Base-by-base conservation (phyloP, 1,140 invertebrate genomes). In the Macrocentrus cingulum region DNA sequence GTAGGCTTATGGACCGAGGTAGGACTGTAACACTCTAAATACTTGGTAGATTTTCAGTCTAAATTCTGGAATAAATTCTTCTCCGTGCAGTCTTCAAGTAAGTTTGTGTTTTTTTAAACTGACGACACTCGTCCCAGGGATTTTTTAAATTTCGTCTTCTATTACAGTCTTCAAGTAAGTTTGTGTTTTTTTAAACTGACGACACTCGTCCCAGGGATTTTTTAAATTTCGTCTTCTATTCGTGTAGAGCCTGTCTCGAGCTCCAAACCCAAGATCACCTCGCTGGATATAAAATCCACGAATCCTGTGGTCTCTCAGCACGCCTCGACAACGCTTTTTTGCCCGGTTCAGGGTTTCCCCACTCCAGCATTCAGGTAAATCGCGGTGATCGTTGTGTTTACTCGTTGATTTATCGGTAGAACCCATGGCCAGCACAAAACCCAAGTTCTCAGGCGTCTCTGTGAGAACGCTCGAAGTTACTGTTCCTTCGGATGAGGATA, bases 371-470 rank as follows among this genome's bases (percentile, higher is more conserved):
- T 77, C 70, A 76, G 71, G 72, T 77, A 77, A 68, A 50, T 56
- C 37, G 44, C 29, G 52, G n/a, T 20, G 37, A 22, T 54, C 41
- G 32, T 19, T 36, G 11, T 13, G 19, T 34, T 22, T 68, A 62
- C 56, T 51, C 50, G 45, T 59, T 74, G 46, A 61, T 63, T 42
- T 1, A 49, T 57, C 37, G 20, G 20, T 52, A 61, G 54, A 60
- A 48, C 46, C 54, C 80, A 89, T 87, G 89, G 75, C 87, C 86
- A 51, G 81, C 88, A 72, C 85, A 85, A 72, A 88, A 82, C 68
- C 85, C 84, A 70, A 82, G 85, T 65, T 87, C 87, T 63, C 61
- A 13, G 61, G 57, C 1, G 61, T 63, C 20, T 63, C 54, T 5
- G 57, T 63, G 34, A 63, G 57, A 55, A 63, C 61, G 5, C 37